Percentiles rank a stretch among this genome's conserved stretches.
Conservation (phyloP, 2,113 vertebrate genomes). For the Salvelinus fontinalis region DNA sequence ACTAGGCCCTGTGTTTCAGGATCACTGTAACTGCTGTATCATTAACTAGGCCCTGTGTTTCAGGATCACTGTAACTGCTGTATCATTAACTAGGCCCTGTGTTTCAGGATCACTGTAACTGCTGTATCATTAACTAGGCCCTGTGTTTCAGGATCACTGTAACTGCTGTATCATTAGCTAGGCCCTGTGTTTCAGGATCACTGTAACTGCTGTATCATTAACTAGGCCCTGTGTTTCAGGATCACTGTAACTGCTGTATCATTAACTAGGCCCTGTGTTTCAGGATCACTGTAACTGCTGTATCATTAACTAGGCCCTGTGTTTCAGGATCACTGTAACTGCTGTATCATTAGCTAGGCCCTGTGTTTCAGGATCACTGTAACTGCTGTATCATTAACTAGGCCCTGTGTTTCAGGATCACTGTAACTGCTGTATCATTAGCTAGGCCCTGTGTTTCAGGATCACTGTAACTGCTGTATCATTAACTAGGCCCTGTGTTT, state of each 20-base stretch:
- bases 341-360: slow-evolving; percentile 41
- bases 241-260: slow-evolving; percentile 84
- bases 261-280: slow-evolving; percentile 25
- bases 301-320: too few relatives aligned
- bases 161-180: slow-evolving; percentile 64
- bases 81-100: too few relatives aligned
- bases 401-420: slow-evolving; percentile 77
- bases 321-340: slow-evolving; percentile 88
- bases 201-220: slow-evolving; percentile 67
- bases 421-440: slow-evolving; percentile 76
- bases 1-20: slow-evolving; percentile 63
- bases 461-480: slow-evolving; percentile 84
- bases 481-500: slow-evolving; percentile 25
- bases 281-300: slow-evolving; percentile 89
- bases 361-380: slow-evolving; percentile 84
- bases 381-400: slow-evolving; percentile 37
- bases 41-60: slow-evolving; percentile 25
- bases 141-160: slow-evolving; percentile 84
- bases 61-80: slow-evolving; percentile 89
- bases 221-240: slow-evolving; percentile 63
- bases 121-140: slow-evolving; percentile 42
- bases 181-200: slow-evolving; percentile 77
- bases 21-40: slow-evolving; percentile 84
- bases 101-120: slow-evolving; percentile 88
- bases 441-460: slow-evolving; percentile 63